phyloP scores from a whole-genome alignment of 2,113 vertebrate species.

The Leucosticte australis region DNA sequence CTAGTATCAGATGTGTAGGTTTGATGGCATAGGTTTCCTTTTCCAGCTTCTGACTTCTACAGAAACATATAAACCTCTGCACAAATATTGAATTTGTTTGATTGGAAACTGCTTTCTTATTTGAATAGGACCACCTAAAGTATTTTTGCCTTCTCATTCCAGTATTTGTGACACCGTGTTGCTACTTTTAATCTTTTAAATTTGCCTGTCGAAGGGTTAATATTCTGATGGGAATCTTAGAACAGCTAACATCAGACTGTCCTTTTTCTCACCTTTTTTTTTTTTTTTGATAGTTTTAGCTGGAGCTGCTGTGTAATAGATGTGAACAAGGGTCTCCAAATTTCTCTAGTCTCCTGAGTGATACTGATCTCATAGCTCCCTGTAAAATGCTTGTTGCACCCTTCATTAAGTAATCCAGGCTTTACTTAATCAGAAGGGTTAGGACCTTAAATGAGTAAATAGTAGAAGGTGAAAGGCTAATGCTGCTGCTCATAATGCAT shows the following conservation, averaged over 20 bases:
- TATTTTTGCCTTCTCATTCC: not conserved
- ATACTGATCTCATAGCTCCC: not conserved
- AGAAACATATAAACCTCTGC: not conserved
- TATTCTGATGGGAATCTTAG: not conserved
- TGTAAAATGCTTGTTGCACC: constrained; percentile 25
- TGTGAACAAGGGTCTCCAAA: not conserved
- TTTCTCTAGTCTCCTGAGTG: not conserved
- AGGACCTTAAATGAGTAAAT: constrained; percentile 51
- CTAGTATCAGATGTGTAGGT: not conserved
- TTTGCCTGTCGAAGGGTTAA: not conserved
- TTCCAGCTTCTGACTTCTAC: not conserved
- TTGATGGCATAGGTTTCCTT: not conserved
- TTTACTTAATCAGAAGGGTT: constrained; percentile 41
- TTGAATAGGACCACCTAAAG: not conserved
- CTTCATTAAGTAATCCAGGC: constrained; percentile 42
- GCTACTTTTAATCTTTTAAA: not conserved
- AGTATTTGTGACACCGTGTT: not conserved
- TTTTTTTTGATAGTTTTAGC: not conserved
- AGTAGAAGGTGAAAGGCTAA: constrained; percentile 42
- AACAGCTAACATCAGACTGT: not conserved
- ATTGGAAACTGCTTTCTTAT: not conserved
- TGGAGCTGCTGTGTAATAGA: not conserved
- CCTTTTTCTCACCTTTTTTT: not conserved
- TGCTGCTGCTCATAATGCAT: constrained; percentile 44
- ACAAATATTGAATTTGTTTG: not conserved